Evolutionary conservation across 2,113 vertebrate genomes (phyloP), one percentile per base, ranked within the genome.

Genomic region (Aegotheles bennettii): DNA sequence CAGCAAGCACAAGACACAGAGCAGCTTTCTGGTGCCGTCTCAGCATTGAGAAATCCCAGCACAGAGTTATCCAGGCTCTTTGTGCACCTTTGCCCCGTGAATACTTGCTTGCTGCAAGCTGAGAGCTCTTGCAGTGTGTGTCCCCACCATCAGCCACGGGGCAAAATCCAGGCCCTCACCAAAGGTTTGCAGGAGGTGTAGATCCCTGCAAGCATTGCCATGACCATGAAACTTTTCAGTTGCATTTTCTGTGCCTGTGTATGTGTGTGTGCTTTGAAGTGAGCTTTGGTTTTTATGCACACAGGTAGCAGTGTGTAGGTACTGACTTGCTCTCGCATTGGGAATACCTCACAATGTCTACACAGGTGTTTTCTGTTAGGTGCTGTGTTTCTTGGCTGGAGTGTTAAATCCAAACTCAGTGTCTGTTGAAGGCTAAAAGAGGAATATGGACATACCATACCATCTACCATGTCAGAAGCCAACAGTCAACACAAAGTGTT

Each of bases 171-270:
- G 15, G 50, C 33, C 33, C 24, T 71, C 2, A 1, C 63, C 15
- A 9, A 11, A 4, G 1, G 0, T 24, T 36, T 13, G 24, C n/a
- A 9, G 57, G 50, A n/a, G 70, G 38, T 21, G 3, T 6, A 5
- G 35, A 29, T 53, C 42, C 76, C 69, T 17, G 16, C 29, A 9
- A 25, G n/a, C 16, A 0, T 11, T 50, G 16, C 0, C 3, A 53
- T 50, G 47, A 16, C 13, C 23, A 2, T 74, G 28, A 8, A 25
- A 16, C 29, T 18, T 51, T 24, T 9, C 7, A 7, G n/a, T 9
- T 69, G 29, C 7, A 0, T 63, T 43, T 64, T 33, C 50, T 9
- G 6, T 33, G 38, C 36, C 26, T 43, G 4, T 21, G 25, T 11
- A 10, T 38, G 6, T 4, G 2, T 21, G 23, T 6, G 18, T n/a